Percentiles rank a stretch among this genome's conserved stretches.
These are phyloP conservation scores for Micronycteris hirsuta DNA, from an alignment of 2,113 vertebrate species.

Conservation along the genomic window DNA sequence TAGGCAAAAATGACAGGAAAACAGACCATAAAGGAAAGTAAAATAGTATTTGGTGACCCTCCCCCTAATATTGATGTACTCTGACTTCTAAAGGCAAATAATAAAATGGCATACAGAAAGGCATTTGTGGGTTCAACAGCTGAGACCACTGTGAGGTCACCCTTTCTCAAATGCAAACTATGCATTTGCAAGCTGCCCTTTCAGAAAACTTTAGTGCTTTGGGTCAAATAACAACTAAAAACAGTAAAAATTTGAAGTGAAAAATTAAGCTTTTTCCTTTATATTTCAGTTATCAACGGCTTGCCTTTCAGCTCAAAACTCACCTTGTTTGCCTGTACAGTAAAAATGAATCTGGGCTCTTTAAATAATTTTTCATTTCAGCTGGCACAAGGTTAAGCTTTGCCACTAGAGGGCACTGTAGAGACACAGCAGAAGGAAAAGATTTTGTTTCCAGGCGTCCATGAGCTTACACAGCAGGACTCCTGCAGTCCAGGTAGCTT, in stretches of 20 bases:
- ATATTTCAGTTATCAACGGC: background rate
- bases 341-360: conserved; percentile 24
- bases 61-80: background rate
- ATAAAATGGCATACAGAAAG: background rate
- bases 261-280: background rate
- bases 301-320: conserved; percentile 26
- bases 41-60: background rate
- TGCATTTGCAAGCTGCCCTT: background rate
- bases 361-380: background rate
- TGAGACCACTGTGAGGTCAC: background rate
- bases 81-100: background rate
- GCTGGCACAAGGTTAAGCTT: background rate
- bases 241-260: background rate
- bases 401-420: background rate
- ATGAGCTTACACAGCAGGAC: background rate
- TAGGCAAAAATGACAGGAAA: background rate
- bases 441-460: background rate
- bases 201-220: background rate
- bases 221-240: background rate
- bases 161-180: background rate
- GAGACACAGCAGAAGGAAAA: background rate
- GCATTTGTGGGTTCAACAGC: background rate
- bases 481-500: background rate
- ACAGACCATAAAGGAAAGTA: background rate
- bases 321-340: background rate